Evolutionary conservation across 2,797 vertebrate species (phyloP), one percentile per base, ranked within the genome.

Genomic region (Huso huso): DNA sequence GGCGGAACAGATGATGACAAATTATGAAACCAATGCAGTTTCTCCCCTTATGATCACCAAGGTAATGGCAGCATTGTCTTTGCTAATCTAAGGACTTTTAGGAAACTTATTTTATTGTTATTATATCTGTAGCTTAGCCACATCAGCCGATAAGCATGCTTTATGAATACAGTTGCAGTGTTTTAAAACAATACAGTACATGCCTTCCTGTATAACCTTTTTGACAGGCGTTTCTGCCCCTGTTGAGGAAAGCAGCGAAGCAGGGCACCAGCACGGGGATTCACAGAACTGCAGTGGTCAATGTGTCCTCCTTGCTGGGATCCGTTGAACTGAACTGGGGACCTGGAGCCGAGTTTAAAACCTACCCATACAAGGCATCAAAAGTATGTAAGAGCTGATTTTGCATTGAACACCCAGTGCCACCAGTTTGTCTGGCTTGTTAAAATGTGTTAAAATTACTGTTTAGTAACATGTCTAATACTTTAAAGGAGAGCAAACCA

Each of bases 1-100:
- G 0, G 76, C 74, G 11, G 82, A 86, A 48, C 70, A 66, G 3
- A 90, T 89, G 84, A 83, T 85, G 71, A 82, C 73, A 55, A 76
- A 69, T 0, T 88, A 82, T 6, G 79, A 87, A 66, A 83, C 80
- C 72, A 88, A 87, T 59, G 78, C 76, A 0, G 82, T 87, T 0
- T 78, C 84, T 49, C 85, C 86, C 58, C 78, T 86, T 51, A 83
- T 87, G 72, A 69, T 86, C 67, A 84, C 83, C 67, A 89, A 87
- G 83, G 86, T 83, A 53, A 68, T 9, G n/a, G 9, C 9, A 15
- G 6, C 13, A 3, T 49, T 5, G 3, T 23, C n/a, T 52, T 15
- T 66, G 7, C 6, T 15, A 50, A 59, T 49, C 11, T 66, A 12
- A 48, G 52, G 11, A 8, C 48, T 57, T 18, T 62, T 37, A 37